Percentiles rank a stretch among this genome's conserved stretches.
These are phyloP conservation scores for Thalpophila matura DNA, from an alignment of 2,888 invertebrate species.

Conservation along the genomic window DNA sequence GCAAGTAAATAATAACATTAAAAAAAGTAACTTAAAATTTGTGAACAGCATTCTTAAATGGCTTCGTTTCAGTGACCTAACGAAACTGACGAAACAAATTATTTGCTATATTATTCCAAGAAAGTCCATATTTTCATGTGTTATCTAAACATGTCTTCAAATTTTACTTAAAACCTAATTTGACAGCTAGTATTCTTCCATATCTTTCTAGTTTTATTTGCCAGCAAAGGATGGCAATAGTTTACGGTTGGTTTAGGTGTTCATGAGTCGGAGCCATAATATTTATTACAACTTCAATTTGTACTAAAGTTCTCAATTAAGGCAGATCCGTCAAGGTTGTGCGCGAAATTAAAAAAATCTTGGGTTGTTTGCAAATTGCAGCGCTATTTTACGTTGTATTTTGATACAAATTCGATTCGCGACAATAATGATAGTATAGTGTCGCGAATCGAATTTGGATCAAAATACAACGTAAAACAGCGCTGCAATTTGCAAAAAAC, in stretches of 20 bases:
- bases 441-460: too few relatives aligned
- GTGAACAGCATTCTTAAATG: conserved; percentile 5
- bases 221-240: background rate
- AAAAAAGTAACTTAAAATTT: conserved; percentile 16
- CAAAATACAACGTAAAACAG: too few relatives aligned
- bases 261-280: conserved; percentile 23
- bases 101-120: too few relatives aligned
- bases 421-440: too few relatives aligned
- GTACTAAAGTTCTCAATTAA: background rate
- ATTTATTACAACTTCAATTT: background rate
- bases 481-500: too few relatives aligned
- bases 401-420: too few relatives aligned
- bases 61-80: background rate
- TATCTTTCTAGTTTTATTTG: background rate
- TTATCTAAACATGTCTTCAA: too few relatives aligned
- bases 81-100: background rate
- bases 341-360: too few relatives aligned
- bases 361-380: too few relatives aligned
- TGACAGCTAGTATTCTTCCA: background rate
- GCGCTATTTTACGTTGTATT: too few relatives aligned
- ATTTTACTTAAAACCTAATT: background rate
- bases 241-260: background rate
- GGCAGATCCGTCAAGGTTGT: too few relatives aligned
- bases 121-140: too few relatives aligned
- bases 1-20: conserved; percentile 22